Evolutionary conservation across 2,797 vertebrate genomes (phyloP).

Genomic region (Sciurus carolinensis): DNA sequence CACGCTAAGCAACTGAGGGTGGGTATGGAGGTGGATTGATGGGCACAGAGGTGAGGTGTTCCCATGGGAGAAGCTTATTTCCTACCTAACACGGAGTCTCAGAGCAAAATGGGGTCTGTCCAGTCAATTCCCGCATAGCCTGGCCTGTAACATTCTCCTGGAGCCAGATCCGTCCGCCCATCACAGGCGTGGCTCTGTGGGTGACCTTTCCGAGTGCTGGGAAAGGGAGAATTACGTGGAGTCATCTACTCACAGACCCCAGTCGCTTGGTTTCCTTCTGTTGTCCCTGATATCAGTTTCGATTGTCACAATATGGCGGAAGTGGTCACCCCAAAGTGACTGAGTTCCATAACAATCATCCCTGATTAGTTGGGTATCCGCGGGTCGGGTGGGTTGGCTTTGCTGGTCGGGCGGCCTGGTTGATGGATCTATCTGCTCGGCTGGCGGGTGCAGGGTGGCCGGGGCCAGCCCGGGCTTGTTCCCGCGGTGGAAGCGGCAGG

Average conservation of each 20-base stretch:
- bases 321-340: background rate
- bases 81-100: too few species aligned
- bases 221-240: background rate
- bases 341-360: background rate
- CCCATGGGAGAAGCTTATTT: too few species aligned
- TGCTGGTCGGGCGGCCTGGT: background rate
- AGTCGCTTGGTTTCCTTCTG: background rate
- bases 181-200: background rate
- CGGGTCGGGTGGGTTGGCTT: background rate
- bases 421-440: too few species aligned
- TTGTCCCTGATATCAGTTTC: background rate
- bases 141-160: too few species aligned
- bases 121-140: too few species aligned
- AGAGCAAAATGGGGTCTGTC: too few species aligned
- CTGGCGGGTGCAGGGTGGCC: background rate
- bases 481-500: background rate
- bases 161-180: too few species aligned
- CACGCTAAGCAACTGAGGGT: too few species aligned
- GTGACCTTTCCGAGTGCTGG: background rate
- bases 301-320: background rate
- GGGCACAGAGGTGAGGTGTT: too few species aligned
- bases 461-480: background rate
- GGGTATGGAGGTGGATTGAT: too few species aligned
- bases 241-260: background rate
- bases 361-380: background rate